phyloP scores from a whole-genome alignment of 2,797 vertebrate genomes.

The Mormyrus proboscirostris region DNA sequence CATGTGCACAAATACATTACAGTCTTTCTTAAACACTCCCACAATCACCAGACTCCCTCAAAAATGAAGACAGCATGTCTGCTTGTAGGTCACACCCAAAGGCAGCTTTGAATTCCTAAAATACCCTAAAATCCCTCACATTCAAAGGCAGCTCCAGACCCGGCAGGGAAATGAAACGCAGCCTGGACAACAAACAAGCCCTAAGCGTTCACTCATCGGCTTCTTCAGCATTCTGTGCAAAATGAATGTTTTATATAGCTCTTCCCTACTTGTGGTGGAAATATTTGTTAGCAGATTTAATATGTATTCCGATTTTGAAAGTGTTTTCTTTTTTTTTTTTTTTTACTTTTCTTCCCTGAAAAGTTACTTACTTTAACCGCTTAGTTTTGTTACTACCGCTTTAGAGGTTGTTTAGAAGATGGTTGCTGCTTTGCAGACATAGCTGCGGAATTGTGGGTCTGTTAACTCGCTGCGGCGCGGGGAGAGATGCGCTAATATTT shows the following conservation, averaged over 20 bases:
- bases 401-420: not conserved
- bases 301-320: not conserved
- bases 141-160: not conserved
- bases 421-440: not conserved
- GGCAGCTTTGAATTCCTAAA: not conserved
- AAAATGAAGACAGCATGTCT: not conserved
- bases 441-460: not conserved
- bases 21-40: not conserved
- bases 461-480: not conserved
- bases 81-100: not conserved
- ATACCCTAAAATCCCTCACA: not conserved
- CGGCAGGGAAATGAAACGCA: not conserved
- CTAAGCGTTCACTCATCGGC: not conserved
- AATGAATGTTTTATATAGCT: not conserved
- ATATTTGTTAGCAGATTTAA: not conserved
- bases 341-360: not conserved
- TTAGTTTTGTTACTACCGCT: not conserved
- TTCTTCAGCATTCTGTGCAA: not conserved
- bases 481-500: not conserved
- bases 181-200: not conserved
- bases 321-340: not conserved
- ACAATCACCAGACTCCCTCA: not conserved
- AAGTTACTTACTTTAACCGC: not conserved
- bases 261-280: not conserved
- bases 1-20: not conserved